A percentile compares a stretch with the other conserved stretches of the same genome.
phyloP scores from a whole-genome alignment of 2,113 vertebrate genomes.

The Heloderma charlesbogerti region DNA sequence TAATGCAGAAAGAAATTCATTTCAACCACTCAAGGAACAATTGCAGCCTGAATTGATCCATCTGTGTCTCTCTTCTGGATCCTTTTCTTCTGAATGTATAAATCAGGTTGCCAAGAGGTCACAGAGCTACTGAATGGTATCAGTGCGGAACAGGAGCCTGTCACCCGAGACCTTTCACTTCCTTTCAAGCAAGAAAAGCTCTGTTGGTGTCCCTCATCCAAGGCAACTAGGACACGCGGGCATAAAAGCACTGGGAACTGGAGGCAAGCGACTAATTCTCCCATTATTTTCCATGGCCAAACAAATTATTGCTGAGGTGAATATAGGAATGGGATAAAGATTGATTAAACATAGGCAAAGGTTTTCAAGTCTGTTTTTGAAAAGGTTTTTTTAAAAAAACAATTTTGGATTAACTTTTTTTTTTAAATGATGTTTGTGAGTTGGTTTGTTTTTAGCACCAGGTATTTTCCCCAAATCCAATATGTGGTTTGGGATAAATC shows the following conservation, averaged over 20 bases:
- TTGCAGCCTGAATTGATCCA: rapidly evolving
- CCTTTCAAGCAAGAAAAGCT: not conserved
- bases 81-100: slow-evolving; percentile 19
- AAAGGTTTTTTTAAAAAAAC: not conserved
- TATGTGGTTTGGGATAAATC: not conserved
- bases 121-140: not conserved
- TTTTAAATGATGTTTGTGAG: not conserved
- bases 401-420: not conserved
- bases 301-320: not conserved
- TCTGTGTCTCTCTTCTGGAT: slow-evolving; percentile 10
- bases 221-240: not conserved
- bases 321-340: not conserved
- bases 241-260: not conserved
- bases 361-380: not conserved
- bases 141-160: not conserved
- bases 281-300: not conserved
- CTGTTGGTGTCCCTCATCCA: not conserved
- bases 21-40: not conserved
- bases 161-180: not conserved
- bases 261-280: not conserved
- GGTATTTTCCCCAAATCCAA: not conserved
- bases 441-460: not conserved
- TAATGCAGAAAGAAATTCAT: slow-evolving; percentile 45
- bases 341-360: not conserved
- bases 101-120: not conserved